These are phyloP conservation scores for Colletes latitarsis DNA, from an alignment of 1,140 invertebrate species.

Conservation along the genomic window DNA sequence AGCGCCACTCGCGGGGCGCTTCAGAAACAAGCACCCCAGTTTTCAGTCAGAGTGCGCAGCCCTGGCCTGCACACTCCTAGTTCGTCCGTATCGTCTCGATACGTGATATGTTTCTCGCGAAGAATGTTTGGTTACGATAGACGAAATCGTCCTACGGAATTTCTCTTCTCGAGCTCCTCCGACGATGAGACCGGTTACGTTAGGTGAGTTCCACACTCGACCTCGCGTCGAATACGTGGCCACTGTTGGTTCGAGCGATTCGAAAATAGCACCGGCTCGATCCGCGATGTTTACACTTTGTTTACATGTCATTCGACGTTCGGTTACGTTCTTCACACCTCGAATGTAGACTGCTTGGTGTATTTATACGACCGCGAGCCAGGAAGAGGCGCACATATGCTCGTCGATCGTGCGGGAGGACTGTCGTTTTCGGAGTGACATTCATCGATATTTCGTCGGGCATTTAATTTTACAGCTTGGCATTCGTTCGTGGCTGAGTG, in stretches of 20 bases:
- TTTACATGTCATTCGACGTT: slow-evolving; percentile 41
- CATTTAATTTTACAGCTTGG: not conserved
- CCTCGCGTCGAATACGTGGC: not conserved
- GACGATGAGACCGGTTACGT: slow-evolving; percentile 48
- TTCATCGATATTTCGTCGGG: not conserved
- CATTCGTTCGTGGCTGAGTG: not conserved
- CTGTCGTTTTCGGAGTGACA: not conserved
- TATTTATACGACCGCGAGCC: too few relatives aligned
- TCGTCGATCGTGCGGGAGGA: not conserved
- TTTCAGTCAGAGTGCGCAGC: too few relatives aligned
- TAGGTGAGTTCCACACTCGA: slow-evolving; percentile 30
- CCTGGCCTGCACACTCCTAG: too few relatives aligned
- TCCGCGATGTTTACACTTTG: slow-evolving; percentile 20
- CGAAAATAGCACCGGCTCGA: slow-evolving; percentile 18
- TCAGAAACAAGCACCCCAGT: too few relatives aligned
- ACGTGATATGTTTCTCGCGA: not conserved
- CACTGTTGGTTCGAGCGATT: not conserved
- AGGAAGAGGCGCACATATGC: too few relatives aligned
- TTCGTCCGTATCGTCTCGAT: not conserved
- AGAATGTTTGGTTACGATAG: slow-evolving; percentile 33
- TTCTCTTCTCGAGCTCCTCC: slow-evolving; percentile 27
- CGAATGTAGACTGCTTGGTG: not conserved
- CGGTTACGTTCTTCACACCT: not conserved
- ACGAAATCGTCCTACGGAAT: slow-evolving; percentile 12
- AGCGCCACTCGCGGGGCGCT: too few relatives aligned